Conservation (phyloP, 2,797 vertebrate species). For the Enteromius thamalakanensis region DNA sequence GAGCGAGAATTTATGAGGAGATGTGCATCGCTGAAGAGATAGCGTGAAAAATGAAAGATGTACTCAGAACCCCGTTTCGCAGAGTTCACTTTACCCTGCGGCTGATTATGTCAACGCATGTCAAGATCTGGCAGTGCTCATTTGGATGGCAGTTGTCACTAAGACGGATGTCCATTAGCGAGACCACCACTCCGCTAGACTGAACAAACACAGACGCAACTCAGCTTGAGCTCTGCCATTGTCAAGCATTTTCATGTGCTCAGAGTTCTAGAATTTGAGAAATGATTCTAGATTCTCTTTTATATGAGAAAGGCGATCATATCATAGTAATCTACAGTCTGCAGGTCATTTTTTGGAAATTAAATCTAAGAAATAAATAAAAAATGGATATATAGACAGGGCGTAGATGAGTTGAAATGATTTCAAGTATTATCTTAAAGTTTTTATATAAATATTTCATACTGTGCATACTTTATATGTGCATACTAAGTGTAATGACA, state of each 20-base stretch:
- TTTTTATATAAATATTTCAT: no score
- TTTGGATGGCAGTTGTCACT: conserved; percentile 38
- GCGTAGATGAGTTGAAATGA: neutral
- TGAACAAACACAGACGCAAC: conserved; percentile 66
- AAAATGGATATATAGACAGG: neutral
- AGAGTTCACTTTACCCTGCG: conserved; percentile 18
- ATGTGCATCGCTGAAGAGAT: neutral
- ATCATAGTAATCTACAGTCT: neutral
- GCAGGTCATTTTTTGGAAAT: neutral
- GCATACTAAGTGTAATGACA: no score
- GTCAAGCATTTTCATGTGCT: conserved; percentile 2
- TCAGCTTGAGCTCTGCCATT: conserved; percentile 63
- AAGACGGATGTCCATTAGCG: conserved; percentile 25
- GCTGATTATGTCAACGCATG: conserved; percentile 38
- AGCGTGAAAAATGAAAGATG: conserved; percentile 16
- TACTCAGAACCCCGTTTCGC: neutral
- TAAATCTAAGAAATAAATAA: neutral
- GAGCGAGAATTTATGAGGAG: neutral
- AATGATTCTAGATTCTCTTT: neutral
- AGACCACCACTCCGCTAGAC: conserved; percentile 68
- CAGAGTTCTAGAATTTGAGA: neutral
- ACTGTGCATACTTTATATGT: no score
- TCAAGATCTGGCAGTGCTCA: conserved; percentile 25
- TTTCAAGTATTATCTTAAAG: neutral
- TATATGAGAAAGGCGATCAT: no score